Evolutionary conservation across 2,797 vertebrate genomes (phyloP).

Genomic region (Sylvilagus floridanus): DNA sequence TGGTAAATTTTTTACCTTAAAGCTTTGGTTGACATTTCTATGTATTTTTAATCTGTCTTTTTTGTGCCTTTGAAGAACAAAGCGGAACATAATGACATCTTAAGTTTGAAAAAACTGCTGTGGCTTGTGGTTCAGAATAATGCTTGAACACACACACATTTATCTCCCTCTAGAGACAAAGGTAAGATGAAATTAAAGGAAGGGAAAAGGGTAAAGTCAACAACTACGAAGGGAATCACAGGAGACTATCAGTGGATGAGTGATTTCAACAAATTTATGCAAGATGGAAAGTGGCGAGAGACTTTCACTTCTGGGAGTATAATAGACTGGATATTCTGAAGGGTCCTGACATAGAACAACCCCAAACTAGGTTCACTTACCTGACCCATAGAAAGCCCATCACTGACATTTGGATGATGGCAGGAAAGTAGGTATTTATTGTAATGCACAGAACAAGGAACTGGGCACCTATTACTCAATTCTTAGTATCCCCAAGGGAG

Average conservation of each 20-base stretch:
- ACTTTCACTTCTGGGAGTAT: background rate
- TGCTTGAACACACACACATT: background rate
- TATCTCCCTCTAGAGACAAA: background rate
- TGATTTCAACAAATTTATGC: background rate
- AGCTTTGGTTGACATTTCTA: constrained; percentile 58
- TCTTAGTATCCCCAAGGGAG: background rate
- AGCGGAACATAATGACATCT: constrained; percentile 45
- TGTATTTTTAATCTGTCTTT: constrained; percentile 65
- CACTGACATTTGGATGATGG: too few relatives aligned
- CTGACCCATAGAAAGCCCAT: too few relatives aligned
- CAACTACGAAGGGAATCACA: background rate
- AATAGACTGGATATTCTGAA: background rate
- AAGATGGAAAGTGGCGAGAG: background rate
- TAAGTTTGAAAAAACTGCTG: constrained; percentile 2
- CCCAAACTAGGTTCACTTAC: too few relatives aligned
- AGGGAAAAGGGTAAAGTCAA: constrained; percentile 33
- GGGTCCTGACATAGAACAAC: too few relatives aligned
- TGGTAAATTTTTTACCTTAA: constrained; percentile 50
- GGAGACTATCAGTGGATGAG: background rate
- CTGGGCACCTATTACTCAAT: too few relatives aligned
- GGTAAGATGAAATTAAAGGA: constrained; percentile 2
- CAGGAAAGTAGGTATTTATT: too few relatives aligned
- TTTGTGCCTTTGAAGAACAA: constrained; percentile 17
- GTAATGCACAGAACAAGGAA: too few relatives aligned
- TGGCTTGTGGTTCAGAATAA: constrained; percentile 40